phyloP scores from a whole-genome alignment of 2,113 vertebrate genomes.

The Lucifuga dentata region DNA sequence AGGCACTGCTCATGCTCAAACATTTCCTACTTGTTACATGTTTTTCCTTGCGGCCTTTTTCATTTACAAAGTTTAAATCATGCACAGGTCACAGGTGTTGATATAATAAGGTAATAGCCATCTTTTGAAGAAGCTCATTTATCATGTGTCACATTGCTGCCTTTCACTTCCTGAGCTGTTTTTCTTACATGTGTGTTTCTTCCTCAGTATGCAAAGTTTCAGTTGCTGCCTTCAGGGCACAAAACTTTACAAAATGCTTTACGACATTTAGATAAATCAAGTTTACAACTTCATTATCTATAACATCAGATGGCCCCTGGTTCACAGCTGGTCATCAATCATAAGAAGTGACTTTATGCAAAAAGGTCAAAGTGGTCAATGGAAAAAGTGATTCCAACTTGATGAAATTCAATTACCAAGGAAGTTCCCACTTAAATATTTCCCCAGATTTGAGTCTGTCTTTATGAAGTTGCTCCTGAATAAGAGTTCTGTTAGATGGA shows the following conservation, averaged over 20 bases:
- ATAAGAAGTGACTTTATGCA: conserved; percentile 17
- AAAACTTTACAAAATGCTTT: conserved; percentile 1
- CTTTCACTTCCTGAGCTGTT: conserved; percentile 14
- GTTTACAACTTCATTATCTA: conserved; percentile 30
- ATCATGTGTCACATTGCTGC: conserved; percentile 31
- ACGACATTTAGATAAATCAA: conserved; percentile 54
- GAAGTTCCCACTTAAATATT: neutral
- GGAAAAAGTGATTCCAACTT: conserved; percentile 1
- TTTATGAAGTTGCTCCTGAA: neutral
- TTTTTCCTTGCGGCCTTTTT: too few relatives aligned
- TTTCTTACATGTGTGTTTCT: conserved; percentile 8
- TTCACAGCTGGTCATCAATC: conserved; percentile 31
- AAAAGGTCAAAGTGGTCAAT: conserved; percentile 44
- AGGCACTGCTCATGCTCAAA: too few relatives aligned
- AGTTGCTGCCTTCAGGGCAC: conserved; percentile 37
- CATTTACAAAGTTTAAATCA: too few relatives aligned
- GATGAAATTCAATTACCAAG: neutral
- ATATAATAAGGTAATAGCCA: conserved; percentile 6
- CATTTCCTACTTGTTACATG: too few relatives aligned
- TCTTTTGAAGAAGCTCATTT: conserved; percentile 6
- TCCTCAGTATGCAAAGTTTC: too few relatives aligned
- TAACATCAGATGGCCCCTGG: conserved; percentile 2
- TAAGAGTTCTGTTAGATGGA: neutral
- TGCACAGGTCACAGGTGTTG: too few relatives aligned
- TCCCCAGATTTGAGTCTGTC: too few relatives aligned